These are phyloP conservation scores for Polyommatus icarus DNA, from an alignment of 2,888 invertebrate species.

Conservation along the genomic window DNA sequence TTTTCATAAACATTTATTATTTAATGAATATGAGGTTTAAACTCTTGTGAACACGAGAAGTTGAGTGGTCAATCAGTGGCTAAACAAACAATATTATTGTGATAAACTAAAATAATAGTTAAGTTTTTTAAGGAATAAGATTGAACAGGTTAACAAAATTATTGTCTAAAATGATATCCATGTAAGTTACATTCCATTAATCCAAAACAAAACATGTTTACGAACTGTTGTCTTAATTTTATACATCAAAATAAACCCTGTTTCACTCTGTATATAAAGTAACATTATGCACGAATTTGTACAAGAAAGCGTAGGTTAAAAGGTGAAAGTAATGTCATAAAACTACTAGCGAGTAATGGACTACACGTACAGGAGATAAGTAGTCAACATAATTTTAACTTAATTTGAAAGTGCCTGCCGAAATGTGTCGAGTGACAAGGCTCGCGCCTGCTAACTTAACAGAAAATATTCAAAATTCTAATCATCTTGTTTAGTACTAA, in stretches of 20 bases:
- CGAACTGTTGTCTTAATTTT: no score
- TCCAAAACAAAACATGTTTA: no score
- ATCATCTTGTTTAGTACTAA: no score
- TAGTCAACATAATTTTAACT: no score
- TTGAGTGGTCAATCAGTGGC: background rate
- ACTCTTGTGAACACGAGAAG: slow-evolving; percentile 12
- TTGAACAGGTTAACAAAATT: background rate
- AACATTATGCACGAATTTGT: no score
- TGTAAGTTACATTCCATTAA: background rate
- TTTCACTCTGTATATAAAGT: background rate
- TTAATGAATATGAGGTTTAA: slow-evolving; percentile 21
- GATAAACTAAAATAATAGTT: background rate
- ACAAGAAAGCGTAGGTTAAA: no score
- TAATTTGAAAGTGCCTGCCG: no score
- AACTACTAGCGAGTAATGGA: background rate
- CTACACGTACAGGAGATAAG: background rate
- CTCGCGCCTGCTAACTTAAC: no score
- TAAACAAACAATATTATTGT: background rate
- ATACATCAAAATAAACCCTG: background rate
- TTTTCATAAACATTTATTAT: slow-evolving; percentile 28
- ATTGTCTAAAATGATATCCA: background rate
- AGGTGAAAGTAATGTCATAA: background rate
- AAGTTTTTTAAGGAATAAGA: background rate
- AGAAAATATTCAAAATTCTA: no score
- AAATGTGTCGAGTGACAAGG: no score